A percentile compares a stretch with the other conserved stretches of the same genome.
These are phyloP conservation scores for Ephialtes manifestator DNA, from an alignment of 2,888 invertebrate genomes.

Conservation along the genomic window DNA sequence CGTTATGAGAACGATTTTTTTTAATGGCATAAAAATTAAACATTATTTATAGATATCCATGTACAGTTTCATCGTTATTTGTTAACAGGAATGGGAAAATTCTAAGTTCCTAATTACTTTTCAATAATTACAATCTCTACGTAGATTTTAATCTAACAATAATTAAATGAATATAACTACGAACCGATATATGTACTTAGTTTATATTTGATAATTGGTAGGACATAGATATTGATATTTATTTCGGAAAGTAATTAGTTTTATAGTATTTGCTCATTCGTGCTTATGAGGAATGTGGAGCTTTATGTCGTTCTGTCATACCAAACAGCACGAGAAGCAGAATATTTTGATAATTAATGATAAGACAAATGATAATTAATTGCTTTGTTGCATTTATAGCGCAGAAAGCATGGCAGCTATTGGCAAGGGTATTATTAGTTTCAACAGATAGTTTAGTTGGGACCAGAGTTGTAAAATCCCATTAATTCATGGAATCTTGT, in stretches of 20 bases:
- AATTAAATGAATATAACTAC: neutral
- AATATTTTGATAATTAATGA: neutral
- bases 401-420: slow-evolving; percentile 27
- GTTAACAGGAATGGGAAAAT: slow-evolving; percentile 10
- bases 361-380: neutral
- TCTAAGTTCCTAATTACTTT: slow-evolving; percentile 15
- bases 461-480: too few species aligned
- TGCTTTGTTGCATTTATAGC: slow-evolving; percentile 22
- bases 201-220: slow-evolving; percentile 15
- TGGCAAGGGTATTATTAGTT: slow-evolving; percentile 33
- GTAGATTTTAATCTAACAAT: neutral
- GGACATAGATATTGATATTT: neutral
- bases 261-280: slow-evolving; percentile 19
- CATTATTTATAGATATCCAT: neutral
- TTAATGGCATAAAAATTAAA: neutral
- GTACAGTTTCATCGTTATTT: neutral
- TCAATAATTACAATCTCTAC: slow-evolving; percentile 10
- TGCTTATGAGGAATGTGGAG: slow-evolving; percentile 78
- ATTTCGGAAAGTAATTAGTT: slow-evolving; percentile 6
- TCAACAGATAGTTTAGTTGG: slow-evolving; percentile 2
- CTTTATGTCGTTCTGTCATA: neutral
- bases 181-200: neutral
- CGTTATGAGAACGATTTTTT: slow-evolving; percentile 18
- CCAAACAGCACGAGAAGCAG: slow-evolving; percentile 9
- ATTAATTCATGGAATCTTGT: too few species aligned